A percentile compares a stretch with the other conserved stretches of the same genome.
Evolutionary conservation across 2,797 vertebrate species (phyloP).

Genomic region (Bovichtus variegatus): DNA sequence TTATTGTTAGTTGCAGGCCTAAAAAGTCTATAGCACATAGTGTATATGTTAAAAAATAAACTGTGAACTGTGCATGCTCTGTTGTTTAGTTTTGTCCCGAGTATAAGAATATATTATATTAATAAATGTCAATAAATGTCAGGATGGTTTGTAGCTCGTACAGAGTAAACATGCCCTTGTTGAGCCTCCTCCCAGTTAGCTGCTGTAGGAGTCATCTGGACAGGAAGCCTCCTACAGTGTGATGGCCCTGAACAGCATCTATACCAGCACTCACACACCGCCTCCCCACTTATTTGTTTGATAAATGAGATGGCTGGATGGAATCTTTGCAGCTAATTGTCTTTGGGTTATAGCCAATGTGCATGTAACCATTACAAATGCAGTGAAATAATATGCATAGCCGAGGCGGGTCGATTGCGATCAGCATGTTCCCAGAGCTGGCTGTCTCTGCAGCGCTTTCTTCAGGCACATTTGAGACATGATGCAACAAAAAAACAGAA

Average conservation of each 20-base stretch:
- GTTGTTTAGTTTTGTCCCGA: not conserved
- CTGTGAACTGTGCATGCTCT: not conserved
- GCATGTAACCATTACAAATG: constrained; percentile 65
- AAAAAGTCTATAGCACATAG: not conserved
- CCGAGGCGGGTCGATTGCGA: constrained; percentile 43
- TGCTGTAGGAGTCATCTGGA: constrained; percentile 67
- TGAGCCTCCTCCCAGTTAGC: constrained; percentile 37
- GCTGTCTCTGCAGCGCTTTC: constrained; percentile 51
- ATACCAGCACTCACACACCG: constrained; percentile 28
- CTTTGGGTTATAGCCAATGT: constrained; percentile 50
- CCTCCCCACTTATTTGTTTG: constrained; percentile 61
- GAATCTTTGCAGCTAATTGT: constrained; percentile 66
- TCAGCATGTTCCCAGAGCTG: constrained; percentile 40
- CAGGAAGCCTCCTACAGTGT: constrained; percentile 67
- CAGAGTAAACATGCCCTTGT: constrained; percentile 27
- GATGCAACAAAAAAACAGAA: constrained; percentile 54
- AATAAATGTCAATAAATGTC: constrained; percentile 21
- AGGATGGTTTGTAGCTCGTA: constrained; percentile 9
- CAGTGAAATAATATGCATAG: constrained; percentile 59
- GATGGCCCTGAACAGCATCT: constrained; percentile 52
- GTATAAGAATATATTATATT: constrained; percentile 7
- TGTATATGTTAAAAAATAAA: not conserved
- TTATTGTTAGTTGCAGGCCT: not conserved
- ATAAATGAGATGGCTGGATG: constrained; percentile 63
- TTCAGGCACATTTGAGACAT: constrained; percentile 49